phyloP scores from a whole-genome alignment of 2,888 invertebrate species.

The Fragum whitleyi region DNA sequence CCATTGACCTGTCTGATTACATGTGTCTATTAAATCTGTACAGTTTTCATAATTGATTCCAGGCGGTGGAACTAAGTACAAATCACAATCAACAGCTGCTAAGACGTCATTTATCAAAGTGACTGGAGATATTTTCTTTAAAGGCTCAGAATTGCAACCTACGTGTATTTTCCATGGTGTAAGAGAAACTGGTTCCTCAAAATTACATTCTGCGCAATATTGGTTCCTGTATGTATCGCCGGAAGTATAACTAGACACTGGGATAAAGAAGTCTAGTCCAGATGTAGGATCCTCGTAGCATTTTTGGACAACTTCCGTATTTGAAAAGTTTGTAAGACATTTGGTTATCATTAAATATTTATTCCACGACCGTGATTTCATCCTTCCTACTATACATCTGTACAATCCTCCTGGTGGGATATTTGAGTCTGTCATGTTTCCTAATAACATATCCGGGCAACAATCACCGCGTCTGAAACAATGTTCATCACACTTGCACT shows the following conservation, averaged over 20 bases:
- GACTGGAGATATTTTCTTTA: not conserved
- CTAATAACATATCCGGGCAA: not conserved
- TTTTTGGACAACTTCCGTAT: not conserved
- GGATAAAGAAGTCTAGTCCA: not conserved
- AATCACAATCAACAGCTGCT: not conserved
- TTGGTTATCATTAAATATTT: conserved; percentile 2
- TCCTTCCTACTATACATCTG: not conserved
- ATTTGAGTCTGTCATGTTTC: not conserved
- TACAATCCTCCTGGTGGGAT: conserved; percentile 8
- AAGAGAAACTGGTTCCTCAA: not conserved
- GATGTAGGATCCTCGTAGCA: not conserved
- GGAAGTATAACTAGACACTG: not conserved
- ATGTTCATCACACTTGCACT: not conserved
- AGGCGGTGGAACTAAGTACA: not conserved
- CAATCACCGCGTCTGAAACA: conserved; percentile 10
- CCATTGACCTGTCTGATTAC: conserved; percentile 12
- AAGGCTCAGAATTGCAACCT: not conserved
- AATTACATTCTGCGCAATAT: conserved; percentile 20
- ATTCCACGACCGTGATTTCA: not conserved
- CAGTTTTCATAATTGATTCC: not conserved
- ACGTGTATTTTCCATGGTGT: not conserved
- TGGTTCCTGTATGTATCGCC: not conserved
- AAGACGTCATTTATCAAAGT: not conserved
- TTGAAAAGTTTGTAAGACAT: conserved; percentile 3
- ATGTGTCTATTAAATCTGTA: not conserved